These are phyloP conservation scores for Tineola bisselliella DNA, from an alignment of 2,888 invertebrate genomes.

Conservation along the genomic window DNA sequence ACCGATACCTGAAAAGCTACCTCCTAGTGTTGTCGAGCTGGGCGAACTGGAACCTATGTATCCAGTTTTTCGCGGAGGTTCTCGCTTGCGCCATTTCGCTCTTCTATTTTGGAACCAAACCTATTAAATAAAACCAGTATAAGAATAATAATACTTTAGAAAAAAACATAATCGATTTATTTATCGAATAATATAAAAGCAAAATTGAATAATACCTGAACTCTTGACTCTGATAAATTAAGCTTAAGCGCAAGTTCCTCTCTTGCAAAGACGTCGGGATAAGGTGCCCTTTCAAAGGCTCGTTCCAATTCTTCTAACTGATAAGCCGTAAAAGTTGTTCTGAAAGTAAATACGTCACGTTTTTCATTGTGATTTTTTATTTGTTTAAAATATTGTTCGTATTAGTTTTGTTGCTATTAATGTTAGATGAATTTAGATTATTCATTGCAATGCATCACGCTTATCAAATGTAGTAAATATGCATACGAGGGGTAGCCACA, in stretches of 20 bases:
- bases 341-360: constrained; percentile 42
- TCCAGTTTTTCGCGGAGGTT: constrained; percentile 90
- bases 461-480: constrained; percentile 22
- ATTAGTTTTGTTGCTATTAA: too few species aligned
- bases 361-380: neutral
- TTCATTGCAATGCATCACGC: constrained; percentile 11
- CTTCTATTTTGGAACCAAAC: constrained; percentile 93
- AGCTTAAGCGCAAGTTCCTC: constrained; percentile 93
- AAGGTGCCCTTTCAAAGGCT: constrained; percentile 94
- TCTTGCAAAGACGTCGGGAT: constrained; percentile 95
- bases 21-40: constrained; percentile 73
- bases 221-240: constrained; percentile 81
- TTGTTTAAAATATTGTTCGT: too few species aligned
- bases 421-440: neutral
- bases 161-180: neutral
- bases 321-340: constrained; percentile 95
- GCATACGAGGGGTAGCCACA: constrained; percentile 35
- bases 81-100: constrained; percentile 94
- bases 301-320: constrained; percentile 93
- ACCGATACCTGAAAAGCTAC: constrained; percentile 65
- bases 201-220: constrained; percentile 39
- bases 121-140: constrained; percentile 25
- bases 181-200: neutral
- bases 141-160: neutral
- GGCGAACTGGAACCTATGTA: constrained; percentile 77